Evolutionary conservation across 2,797 vertebrate species (phyloP).

Genomic region (Liasis olivaceus): DNA sequence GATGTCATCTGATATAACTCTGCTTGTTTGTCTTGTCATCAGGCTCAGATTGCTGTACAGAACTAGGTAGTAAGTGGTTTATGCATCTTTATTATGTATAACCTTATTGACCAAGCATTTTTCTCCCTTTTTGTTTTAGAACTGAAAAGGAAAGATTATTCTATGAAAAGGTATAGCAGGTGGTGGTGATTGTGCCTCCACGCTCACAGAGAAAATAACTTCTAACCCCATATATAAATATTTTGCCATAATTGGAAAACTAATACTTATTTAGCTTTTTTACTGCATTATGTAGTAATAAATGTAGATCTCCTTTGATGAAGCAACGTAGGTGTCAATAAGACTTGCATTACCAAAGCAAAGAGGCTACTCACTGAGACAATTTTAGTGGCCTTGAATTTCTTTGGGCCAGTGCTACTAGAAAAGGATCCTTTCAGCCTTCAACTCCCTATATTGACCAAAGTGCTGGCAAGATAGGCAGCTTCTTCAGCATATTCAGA

Average conservation of each 20-base stretch:
- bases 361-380: not conserved
- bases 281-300: not conserved
- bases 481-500: not conserved
- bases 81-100: not conserved
- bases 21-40: conserved; percentile 30
- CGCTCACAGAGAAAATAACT: not conserved
- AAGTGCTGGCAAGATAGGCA: not conserved
- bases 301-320: not conserved
- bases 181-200: not conserved
- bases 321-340: not conserved
- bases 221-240: not conserved
- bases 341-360: not conserved
- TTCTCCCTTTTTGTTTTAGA: not conserved
- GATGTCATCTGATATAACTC: conserved; percentile 30
- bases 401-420: not conserved
- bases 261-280: not conserved
- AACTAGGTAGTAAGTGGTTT: conserved; percentile 5
- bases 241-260: not conserved
- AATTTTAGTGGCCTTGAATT: not conserved
- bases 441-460: not conserved
- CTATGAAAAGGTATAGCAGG: not conserved
- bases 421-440: not conserved
- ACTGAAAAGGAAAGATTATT: not conserved
- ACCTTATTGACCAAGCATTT: not conserved
- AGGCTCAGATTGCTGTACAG: not conserved